Evolutionary conservation across 2,888 invertebrate genomes (phyloP).

Genomic region (Petrolisthes cinctipes): DNA sequence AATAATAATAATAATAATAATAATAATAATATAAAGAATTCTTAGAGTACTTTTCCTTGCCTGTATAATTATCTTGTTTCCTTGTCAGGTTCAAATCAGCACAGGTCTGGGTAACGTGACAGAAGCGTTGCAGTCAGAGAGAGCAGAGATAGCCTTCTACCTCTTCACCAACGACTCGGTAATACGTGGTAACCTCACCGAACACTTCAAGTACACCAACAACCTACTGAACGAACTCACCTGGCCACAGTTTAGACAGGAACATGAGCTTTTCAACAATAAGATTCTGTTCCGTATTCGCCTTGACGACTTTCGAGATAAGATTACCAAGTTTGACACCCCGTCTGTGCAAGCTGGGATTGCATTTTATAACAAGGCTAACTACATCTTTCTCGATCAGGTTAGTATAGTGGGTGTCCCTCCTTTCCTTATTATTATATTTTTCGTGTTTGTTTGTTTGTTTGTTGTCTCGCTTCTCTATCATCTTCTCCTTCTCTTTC

Average conservation of each 20-base stretch:
- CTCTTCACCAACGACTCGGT: constrained; percentile 67
- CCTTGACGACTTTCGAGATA: constrained; percentile 52
- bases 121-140: constrained; percentile 71
- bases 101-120: constrained; percentile 58
- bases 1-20: no score
- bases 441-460: no score
- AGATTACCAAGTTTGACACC: constrained; percentile 57
- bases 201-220: constrained; percentile 70
- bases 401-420: no score
- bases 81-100: constrained; percentile 52
- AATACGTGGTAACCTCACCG: constrained; percentile 67
- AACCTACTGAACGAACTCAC: constrained; percentile 68
- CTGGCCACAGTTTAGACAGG: constrained; percentile 51
- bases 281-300: constrained; percentile 60
- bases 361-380: constrained; percentile 69
- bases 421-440: no score
- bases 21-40: no score
- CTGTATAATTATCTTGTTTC: background rate
- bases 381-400: constrained; percentile 67
- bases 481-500: no score
- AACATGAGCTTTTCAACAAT: constrained; percentile 53
- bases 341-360: constrained; percentile 66
- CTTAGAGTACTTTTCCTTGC: no score
- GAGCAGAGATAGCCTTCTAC: constrained; percentile 69
- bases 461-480: no score